Percentiles rank a stretch among this genome's conserved stretches.
Evolutionary conservation across 2,888 invertebrate species (phyloP).

Genomic region (Metalampra italica): DNA sequence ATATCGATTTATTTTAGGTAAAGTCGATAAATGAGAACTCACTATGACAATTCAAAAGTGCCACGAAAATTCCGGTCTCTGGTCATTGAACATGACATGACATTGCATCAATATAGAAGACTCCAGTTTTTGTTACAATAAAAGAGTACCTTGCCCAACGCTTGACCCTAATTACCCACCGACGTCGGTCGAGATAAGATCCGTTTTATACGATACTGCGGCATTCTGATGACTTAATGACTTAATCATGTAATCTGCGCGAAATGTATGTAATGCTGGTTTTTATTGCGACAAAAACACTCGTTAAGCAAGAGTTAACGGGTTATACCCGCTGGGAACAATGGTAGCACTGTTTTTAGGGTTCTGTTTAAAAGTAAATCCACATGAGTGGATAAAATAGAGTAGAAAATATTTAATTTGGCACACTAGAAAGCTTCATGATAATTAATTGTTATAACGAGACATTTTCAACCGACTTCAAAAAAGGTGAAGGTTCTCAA

Average conservation of each 20-base stretch:
- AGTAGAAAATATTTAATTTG: no score
- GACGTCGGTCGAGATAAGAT: constrained; percentile 34
- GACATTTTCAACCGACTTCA: no score
- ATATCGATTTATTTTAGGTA: no score
- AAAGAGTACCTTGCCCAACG: neutral
- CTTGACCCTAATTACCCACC: constrained; percentile 41
- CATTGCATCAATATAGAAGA: constrained; percentile 4
- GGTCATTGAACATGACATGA: neutral
- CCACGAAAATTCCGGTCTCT: no score
- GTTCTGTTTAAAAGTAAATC: neutral
- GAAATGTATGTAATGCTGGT: constrained; percentile 27
- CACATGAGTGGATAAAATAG: no score
- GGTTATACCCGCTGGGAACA: constrained; percentile 8
- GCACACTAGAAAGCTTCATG: no score
- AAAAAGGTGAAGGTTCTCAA: no score
- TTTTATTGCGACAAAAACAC: constrained; percentile 38
- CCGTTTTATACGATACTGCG: constrained; percentile 18
- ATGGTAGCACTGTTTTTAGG: constrained; percentile 4
- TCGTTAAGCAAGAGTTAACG: constrained; percentile 19
- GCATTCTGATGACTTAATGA: constrained; percentile 32
- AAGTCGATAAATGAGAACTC: no score
- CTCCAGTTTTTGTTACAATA: constrained; percentile 2
- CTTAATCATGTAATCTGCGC: constrained; percentile 41
- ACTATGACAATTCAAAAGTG: no score
- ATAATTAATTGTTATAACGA: no score